A percentile compares a stretch with the other conserved stretches of the same genome.
Conservation (phyloP, 2,797 vertebrate genomes). For the Lagothrix lagotricha region DNA sequence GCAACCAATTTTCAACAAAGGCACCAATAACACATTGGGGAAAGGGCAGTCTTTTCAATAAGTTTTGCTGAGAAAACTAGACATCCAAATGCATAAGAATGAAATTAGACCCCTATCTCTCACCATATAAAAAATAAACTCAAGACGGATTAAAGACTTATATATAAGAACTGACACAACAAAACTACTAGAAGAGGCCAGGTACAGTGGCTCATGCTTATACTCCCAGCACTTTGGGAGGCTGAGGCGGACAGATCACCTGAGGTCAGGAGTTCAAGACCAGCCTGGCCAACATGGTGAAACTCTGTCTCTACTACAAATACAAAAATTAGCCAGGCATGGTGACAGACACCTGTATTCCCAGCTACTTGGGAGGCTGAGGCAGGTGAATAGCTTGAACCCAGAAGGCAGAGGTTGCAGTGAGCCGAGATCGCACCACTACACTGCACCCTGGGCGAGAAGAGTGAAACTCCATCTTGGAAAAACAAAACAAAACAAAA, state of each 20-base stretch:
- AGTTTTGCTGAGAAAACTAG: not conserved
- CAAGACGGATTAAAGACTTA: not conserved
- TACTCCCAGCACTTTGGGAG: not conserved
- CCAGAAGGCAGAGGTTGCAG: not conserved
- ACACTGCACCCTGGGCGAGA: not conserved
- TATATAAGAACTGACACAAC: not conserved
- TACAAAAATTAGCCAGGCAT: not conserved
- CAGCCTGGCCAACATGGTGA: too few species aligned
- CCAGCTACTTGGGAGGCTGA: not conserved
- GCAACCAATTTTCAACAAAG: not conserved
- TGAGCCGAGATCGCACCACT: not conserved
- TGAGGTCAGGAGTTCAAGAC: not conserved
- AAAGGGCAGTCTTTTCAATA: not conserved
- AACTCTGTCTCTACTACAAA: not conserved
- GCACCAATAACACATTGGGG: not conserved
- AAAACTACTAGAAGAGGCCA: not conserved
- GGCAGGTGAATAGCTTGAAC: not conserved
- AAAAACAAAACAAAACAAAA: too few species aligned
- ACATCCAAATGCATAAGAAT: not conserved
- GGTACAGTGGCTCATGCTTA: not conserved
- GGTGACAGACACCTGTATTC: not conserved
- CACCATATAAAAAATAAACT: not conserved
- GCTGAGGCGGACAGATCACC: rapidly evolving
- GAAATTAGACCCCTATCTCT: not conserved
- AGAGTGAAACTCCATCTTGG: not conserved